A percentile compares a stretch with the other conserved stretches of the same genome.
Evolutionary conservation across 2,797 vertebrate species (phyloP).

Genomic region (Cyclopterus lumpus): DNA sequence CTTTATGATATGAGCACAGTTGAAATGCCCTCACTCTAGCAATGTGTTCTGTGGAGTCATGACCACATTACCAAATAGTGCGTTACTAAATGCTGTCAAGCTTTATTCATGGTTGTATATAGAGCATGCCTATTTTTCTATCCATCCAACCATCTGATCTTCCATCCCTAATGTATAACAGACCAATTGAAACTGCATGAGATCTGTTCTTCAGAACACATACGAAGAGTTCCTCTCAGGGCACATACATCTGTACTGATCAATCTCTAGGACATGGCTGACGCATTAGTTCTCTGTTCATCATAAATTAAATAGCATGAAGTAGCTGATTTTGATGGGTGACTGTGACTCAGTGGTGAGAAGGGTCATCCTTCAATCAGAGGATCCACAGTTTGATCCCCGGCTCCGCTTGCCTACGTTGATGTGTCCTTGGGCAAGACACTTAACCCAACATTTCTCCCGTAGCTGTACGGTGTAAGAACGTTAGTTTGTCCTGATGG

Average conservation of each 20-base stretch:
- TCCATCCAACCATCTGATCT: background rate
- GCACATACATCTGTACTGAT: slow-evolving; percentile 3
- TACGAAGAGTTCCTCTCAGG: background rate
- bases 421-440: no score
- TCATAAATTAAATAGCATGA: background rate
- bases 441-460: no score
- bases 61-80: slow-evolving; percentile 79
- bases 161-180: background rate
- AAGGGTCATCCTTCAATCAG: no score
- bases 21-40: slow-evolving; percentile 22
- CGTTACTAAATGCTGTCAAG: slow-evolving; percentile 68
- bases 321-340: background rate
- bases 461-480: no score
- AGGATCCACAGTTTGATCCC: no score
- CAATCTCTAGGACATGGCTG: background rate
- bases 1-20: slow-evolving; percentile 25
- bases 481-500: no score
- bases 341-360: no score
- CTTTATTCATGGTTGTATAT: slow-evolving; percentile 28
- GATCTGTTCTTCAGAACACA: background rate
- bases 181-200: background rate
- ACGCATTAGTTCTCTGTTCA: background rate
- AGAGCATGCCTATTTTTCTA: background rate
- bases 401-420: no score
- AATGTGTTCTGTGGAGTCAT: slow-evolving; percentile 36